Evolutionary conservation across 2,888 invertebrate genomes (phyloP).

Genomic region (Deilephila elpenor): DNA sequence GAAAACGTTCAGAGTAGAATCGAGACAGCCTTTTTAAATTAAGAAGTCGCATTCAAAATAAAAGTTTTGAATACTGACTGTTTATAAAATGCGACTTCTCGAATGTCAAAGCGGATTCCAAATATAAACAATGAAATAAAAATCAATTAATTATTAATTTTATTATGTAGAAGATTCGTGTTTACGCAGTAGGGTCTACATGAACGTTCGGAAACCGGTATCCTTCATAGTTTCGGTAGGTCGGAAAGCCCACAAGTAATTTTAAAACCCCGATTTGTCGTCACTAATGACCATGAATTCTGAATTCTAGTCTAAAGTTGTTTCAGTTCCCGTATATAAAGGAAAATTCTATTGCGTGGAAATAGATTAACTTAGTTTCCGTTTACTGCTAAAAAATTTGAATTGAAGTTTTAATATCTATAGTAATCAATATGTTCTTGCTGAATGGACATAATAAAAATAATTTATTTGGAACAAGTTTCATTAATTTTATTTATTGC

Average conservation of each 20-base stretch:
- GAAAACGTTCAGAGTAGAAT: background rate
- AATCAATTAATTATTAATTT: too few species aligned
- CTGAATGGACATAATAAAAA: too few species aligned
- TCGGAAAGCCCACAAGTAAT: conserved; percentile 5
- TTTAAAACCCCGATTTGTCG: conserved; percentile 4
- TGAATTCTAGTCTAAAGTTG: conserved; percentile 1
- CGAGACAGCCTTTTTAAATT: background rate
- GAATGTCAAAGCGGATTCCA: conserved; percentile 11
- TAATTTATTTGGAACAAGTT: too few species aligned
- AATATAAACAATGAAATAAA: background rate
- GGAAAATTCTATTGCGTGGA: background rate
- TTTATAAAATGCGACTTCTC: background rate
- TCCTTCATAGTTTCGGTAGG: conserved; percentile 6
- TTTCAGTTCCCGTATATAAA: background rate
- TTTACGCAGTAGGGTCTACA: background rate
- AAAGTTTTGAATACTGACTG: background rate
- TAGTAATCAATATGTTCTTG: too few species aligned
- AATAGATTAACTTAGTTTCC: background rate
- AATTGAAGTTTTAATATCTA: too few species aligned
- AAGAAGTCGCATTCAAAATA: background rate
- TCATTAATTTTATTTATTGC: background rate
- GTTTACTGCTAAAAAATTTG: too few species aligned
- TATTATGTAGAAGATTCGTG: background rate
- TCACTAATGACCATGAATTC: conserved; percentile 12
- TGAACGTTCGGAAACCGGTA: conserved; percentile 21